Evolutionary conservation across 2,888 invertebrate species (phyloP).

Genomic region (Lacanobia oleracea): DNA sequence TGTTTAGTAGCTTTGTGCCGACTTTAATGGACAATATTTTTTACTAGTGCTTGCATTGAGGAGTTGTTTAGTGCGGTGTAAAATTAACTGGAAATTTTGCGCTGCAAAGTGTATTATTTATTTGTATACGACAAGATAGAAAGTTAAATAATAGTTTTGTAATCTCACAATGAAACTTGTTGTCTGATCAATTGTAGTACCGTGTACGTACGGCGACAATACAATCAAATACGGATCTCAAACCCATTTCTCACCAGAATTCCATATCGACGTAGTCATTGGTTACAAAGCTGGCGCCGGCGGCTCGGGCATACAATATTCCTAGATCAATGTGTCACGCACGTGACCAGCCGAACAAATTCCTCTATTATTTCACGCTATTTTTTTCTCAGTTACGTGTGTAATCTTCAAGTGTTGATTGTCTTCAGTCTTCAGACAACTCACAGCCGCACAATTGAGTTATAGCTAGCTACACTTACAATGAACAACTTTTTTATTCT

Average conservation of each 20-base stretch:
- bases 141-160: not conserved
- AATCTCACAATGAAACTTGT: not conserved
- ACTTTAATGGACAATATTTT: slow-evolving; percentile 44
- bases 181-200: slow-evolving; percentile 4
- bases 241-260: slow-evolving; percentile 53
- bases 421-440: slow-evolving; percentile 64
- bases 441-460: slow-evolving; percentile 46
- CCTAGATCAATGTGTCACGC: slow-evolving; percentile 63
- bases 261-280: slow-evolving; percentile 54
- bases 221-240: slow-evolving; percentile 55
- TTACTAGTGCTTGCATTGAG: slow-evolving; percentile 9
- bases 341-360: slow-evolving; percentile 70
- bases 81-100: not conserved
- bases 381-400: slow-evolving; percentile 78
- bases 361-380: slow-evolving; percentile 68
- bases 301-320: slow-evolving; percentile 56
- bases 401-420: slow-evolving; percentile 77
- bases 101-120: slow-evolving; percentile 2
- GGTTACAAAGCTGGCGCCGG: slow-evolving; percentile 50
- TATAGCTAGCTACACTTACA: slow-evolving; percentile 42
- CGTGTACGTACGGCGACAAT: slow-evolving; percentile 28
- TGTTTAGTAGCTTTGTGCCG: slow-evolving; percentile 21
- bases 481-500: slow-evolving; percentile 54
- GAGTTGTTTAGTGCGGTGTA: slow-evolving; percentile 7
- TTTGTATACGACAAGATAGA: not conserved